Evolutionary conservation across 2,888 invertebrate species (phyloP).

Genomic region (Pycnomerus fuliginosus): DNA sequence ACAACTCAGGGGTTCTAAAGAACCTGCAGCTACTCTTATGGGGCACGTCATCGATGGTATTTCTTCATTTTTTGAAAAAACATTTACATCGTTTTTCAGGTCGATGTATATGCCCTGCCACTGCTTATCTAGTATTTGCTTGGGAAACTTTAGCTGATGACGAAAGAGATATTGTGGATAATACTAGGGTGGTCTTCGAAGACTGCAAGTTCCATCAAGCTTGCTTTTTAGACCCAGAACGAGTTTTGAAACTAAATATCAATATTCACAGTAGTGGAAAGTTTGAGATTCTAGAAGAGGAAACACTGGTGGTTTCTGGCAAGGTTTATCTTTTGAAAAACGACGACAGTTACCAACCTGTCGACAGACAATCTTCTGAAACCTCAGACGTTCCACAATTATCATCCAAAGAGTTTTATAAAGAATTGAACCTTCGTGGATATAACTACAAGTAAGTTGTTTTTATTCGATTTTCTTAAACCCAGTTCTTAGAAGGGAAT

Average conservation of each 20-base stretch:
- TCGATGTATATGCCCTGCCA: conserved; percentile 59
- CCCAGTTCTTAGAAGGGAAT: conserved; percentile 31
- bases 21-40: conserved; percentile 68
- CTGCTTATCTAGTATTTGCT: conserved; percentile 56
- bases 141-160: conserved; percentile 59
- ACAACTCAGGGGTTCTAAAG: conserved; percentile 61
- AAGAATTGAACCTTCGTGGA: conserved; percentile 67
- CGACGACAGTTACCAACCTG: not conserved
- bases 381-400: conserved; percentile 51
- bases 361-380: not conserved
- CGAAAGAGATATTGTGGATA: conserved; percentile 43
- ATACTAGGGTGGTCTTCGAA: conserved; percentile 59
- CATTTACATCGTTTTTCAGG: too few relatives aligned
- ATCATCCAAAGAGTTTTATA: conserved; percentile 64
- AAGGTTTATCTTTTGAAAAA: not conserved
- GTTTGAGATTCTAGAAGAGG: conserved; percentile 40
- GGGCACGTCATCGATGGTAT: conserved; percentile 88
- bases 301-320: conserved; percentile 12
- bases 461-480: not conserved
- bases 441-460: conserved; percentile 55
- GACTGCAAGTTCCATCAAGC: conserved; percentile 61
- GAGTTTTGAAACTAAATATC: conserved; percentile 41
- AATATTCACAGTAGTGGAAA: conserved; percentile 36
- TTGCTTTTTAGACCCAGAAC: conserved; percentile 39
- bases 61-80: too few relatives aligned